Percentiles rank a stretch among this genome's conserved stretches.
These are phyloP conservation scores for Melipona beecheii DNA, from an alignment of 2,888 invertebrate genomes.

Conservation along the genomic window DNA sequence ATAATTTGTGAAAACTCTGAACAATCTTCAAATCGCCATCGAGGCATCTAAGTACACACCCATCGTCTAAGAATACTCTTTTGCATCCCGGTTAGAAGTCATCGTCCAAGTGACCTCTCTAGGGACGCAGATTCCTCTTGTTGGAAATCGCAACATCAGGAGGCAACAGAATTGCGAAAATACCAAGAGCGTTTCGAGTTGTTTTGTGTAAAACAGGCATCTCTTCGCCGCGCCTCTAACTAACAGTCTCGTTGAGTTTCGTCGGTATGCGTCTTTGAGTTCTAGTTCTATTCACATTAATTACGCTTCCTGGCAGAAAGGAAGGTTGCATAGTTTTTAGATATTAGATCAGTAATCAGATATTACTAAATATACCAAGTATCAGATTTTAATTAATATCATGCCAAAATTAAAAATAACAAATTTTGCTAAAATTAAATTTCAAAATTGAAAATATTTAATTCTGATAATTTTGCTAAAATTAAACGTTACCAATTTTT, in stretches of 20 bases:
- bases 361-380: too few species aligned
- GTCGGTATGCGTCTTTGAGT: not conserved
- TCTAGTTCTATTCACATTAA: not conserved
- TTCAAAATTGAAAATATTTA: too few species aligned
- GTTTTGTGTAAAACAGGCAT: slow-evolving; percentile 11
- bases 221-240: not conserved
- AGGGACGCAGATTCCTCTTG: slow-evolving; percentile 25
- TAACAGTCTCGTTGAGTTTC: not conserved
- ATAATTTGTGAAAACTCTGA: not conserved
- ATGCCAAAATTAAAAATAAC: too few species aligned
- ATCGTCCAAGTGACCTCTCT: slow-evolving; percentile 44
- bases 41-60: not conserved
- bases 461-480: too few species aligned
- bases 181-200: not conserved
- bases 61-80: slow-evolving; percentile 24
- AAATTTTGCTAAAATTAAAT: too few species aligned
- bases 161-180: slow-evolving; percentile 31
- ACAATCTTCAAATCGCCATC: not conserved
- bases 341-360: too few species aligned
- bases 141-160: slow-evolving; percentile 8
- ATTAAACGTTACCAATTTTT: too few species aligned
- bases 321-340: not conserved
- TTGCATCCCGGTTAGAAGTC: slow-evolving; percentile 40
- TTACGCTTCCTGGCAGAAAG: not conserved
- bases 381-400: too few species aligned